Conservation (phyloP, 2,888 invertebrate species). For the Drosophila cognata region DNA sequence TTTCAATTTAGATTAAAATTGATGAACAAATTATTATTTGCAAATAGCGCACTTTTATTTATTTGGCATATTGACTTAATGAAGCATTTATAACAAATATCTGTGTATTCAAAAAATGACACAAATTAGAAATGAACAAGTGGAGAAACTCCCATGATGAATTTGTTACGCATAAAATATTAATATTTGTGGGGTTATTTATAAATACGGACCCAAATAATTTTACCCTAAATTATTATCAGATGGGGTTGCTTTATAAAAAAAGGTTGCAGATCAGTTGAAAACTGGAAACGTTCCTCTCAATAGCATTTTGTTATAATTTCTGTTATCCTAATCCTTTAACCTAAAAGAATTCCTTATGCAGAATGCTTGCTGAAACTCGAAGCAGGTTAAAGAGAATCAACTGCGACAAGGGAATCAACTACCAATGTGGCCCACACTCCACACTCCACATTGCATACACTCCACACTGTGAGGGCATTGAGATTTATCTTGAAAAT, state of each 20-base stretch:
- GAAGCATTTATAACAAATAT: background rate
- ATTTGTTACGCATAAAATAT: slow-evolving; percentile 29
- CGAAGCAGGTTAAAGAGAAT: slow-evolving; percentile 4
- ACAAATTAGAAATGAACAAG: slow-evolving; percentile 18
- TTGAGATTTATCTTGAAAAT: slow-evolving; percentile 62
- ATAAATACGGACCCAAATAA: slow-evolving; percentile 1
- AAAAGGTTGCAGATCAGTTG: background rate
- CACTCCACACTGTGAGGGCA: slow-evolving; percentile 14
- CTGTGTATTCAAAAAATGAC: background rate
- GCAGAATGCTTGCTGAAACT: background rate
- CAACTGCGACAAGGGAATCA: slow-evolving; percentile 2
- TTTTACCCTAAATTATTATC: slow-evolving; percentile 7
- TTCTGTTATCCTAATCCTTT: slow-evolving; percentile 16
- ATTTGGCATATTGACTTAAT: background rate
- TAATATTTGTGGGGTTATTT: slow-evolving; percentile 26
- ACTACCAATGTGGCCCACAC: background rate
- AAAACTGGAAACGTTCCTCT: background rate
- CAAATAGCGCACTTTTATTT: background rate
- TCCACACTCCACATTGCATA: slow-evolving; percentile 8
- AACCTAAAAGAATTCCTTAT: slow-evolving; percentile 6
- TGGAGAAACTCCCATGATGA: slow-evolving; percentile 47
- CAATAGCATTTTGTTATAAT: slow-evolving; percentile 7
- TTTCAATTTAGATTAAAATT: background rate
- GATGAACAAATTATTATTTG: background rate
- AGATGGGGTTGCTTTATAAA: slow-evolving; percentile 6